Percentiles rank a stretch among this genome's conserved stretches.
These are phyloP conservation scores for Phocides pigmalion DNA, from an alignment of 1,140 invertebrate genomes.

Conservation along the genomic window DNA sequence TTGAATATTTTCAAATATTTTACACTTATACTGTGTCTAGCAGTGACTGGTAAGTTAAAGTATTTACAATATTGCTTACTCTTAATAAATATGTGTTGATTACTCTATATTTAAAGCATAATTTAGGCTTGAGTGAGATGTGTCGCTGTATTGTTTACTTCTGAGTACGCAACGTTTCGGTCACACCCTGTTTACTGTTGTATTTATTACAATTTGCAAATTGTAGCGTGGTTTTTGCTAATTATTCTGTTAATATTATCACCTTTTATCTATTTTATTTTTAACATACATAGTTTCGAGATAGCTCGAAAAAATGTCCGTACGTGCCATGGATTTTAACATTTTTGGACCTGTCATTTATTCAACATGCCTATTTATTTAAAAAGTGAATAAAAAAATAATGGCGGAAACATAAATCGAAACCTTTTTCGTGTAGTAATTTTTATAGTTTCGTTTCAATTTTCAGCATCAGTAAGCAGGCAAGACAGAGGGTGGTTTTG, in stretches of 20 bases:
- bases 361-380: too few relatives aligned
- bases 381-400: too few relatives aligned
- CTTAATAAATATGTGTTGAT: neutral
- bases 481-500: too few relatives aligned
- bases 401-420: too few relatives aligned
- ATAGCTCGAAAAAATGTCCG: too few relatives aligned
- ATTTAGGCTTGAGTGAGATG: neutral
- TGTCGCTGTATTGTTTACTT: slow-evolving; percentile 16
- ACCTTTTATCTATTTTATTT: too few relatives aligned
- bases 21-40: slow-evolving; percentile 40
- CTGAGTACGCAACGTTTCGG: slow-evolving; percentile 10
- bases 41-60: slow-evolving; percentile 50
- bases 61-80: neutral
- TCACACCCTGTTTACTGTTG: slow-evolving; percentile 39
- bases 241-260: neutral
- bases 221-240: neutral
- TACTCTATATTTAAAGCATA: neutral
- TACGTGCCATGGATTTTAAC: too few relatives aligned
- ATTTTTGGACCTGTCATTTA: too few relatives aligned
- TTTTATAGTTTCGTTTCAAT: too few relatives aligned
- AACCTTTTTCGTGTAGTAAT: too few relatives aligned
- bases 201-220: slow-evolving; percentile 17
- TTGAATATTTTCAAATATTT: slow-evolving; percentile 49
- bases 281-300: too few relatives aligned
- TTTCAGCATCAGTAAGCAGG: too few relatives aligned